A percentile compares a stretch with the other conserved stretches of the same genome.
These are phyloP conservation scores for Melanerpes formicivorus DNA, from an alignment of 2,113 vertebrate species.

Conservation along the genomic window DNA sequence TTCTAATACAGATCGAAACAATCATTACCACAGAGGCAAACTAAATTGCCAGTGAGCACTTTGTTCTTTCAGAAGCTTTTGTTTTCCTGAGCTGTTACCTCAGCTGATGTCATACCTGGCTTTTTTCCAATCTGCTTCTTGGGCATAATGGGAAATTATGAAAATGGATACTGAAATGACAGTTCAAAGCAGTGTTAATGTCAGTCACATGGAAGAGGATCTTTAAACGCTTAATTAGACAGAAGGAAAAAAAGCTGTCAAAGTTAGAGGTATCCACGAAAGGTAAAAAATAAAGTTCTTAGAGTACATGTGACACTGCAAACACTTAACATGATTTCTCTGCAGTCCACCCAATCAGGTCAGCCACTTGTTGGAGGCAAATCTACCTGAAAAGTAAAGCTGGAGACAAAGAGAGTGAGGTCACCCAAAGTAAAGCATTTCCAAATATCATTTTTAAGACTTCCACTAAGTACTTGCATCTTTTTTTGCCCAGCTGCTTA, in stretches of 20 bases:
- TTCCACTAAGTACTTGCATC: background rate
- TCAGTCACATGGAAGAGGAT: background rate
- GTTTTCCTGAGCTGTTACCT: background rate
- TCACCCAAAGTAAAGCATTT: background rate
- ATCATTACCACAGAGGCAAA: background rate
- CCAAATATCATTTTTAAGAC: background rate
- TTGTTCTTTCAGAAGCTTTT: background rate
- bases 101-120: background rate
- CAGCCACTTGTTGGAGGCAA: background rate
- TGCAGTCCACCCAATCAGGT: background rate
- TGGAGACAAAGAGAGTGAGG: background rate
- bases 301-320: background rate
- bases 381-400: background rate
- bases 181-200: background rate
- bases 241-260: background rate
- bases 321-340: background rate
- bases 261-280: background rate
- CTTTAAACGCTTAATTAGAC: background rate
- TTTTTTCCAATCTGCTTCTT: background rate
- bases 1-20: background rate
- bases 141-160: background rate
- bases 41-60: background rate
- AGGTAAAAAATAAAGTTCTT: background rate
- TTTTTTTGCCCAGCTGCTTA: background rate
- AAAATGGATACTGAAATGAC: background rate